phyloP scores from a whole-genome alignment of 2,113 vertebrate genomes.

The Eupsittula cactorum region DNA sequence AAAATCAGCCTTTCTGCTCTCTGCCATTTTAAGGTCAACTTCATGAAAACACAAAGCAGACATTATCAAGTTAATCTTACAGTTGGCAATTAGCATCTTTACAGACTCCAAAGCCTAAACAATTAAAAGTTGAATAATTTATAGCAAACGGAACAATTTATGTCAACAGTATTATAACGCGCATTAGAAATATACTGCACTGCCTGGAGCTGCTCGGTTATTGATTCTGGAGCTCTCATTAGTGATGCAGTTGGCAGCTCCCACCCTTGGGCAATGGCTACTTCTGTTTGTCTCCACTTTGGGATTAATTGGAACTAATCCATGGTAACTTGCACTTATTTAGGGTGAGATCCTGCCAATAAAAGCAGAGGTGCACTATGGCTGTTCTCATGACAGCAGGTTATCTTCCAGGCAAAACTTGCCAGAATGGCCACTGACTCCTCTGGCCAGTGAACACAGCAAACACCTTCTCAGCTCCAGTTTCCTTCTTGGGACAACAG shows the following conservation, averaged over 20 bases:
- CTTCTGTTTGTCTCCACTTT: constrained; percentile 1
- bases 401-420: neutral
- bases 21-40: neutral
- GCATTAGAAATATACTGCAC: constrained; percentile 9
- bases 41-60: neutral
- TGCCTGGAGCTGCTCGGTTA: constrained; percentile 19
- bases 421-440: neutral
- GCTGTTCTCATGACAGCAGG: neutral
- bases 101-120: constrained; percentile 38
- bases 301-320: neutral
- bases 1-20: neutral
- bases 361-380: neutral
- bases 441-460: neutral
- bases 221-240: constrained; percentile 37
- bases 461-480: neutral
- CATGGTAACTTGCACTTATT: neutral
- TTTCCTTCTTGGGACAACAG: neutral
- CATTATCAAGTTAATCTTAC: neutral
- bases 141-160: constrained; percentile 32
- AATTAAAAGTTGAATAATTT: constrained; percentile 62
- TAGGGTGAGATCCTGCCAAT: neutral
- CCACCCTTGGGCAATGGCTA: neutral
- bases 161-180: neutral
- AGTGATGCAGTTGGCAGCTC: neutral
- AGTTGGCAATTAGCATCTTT: constrained; percentile 20